Percentiles rank a stretch among this genome's conserved stretches.
Evolutionary conservation across 64 coral and sea anemone species (phyloP).

Genomic region (Catalaphyllia jardinei): DNA sequence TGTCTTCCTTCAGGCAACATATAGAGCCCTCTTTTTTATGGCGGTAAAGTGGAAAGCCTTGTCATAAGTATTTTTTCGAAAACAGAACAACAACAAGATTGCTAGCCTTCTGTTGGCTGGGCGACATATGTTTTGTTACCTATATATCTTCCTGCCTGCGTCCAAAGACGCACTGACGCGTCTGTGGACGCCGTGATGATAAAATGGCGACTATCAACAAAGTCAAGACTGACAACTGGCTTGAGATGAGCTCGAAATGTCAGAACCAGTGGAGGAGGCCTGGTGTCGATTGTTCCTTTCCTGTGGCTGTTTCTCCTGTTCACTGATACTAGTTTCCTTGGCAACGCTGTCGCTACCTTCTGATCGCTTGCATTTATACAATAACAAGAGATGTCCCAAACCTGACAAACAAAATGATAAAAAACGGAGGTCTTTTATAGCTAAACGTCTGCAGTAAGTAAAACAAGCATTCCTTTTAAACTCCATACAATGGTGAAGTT

Average conservation of each 20-base stretch:
- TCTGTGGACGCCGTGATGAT: constrained; percentile 76
- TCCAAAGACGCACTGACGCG: constrained; percentile 72
- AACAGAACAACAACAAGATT: too few relatives aligned
- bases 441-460: not conserved
- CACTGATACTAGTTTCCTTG: not conserved
- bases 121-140: constrained; percentile 7
- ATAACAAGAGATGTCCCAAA: constrained; percentile 88
- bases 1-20: not conserved
- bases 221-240: constrained; percentile 59
- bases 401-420: constrained; percentile 1
- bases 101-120: too few relatives aligned
- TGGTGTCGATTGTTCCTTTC: constrained; percentile 16
- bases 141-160: constrained; percentile 45
- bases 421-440: too few relatives aligned
- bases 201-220: constrained; percentile 23
- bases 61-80: too few relatives aligned
- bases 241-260: constrained; percentile 75
- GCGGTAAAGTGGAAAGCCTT: too few relatives aligned
- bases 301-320: not conserved
- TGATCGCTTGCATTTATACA: constrained; percentile 60
- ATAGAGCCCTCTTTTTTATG: too few relatives aligned
- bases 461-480: not conserved
- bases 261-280: constrained; percentile 66
- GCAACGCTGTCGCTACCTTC: not conserved
- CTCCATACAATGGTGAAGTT: too few relatives aligned